A percentile compares a stretch with the other conserved stretches of the same genome.
Conservation (phyloP, 23 tunicate species). For the Trididemnum nubilum region DNA sequence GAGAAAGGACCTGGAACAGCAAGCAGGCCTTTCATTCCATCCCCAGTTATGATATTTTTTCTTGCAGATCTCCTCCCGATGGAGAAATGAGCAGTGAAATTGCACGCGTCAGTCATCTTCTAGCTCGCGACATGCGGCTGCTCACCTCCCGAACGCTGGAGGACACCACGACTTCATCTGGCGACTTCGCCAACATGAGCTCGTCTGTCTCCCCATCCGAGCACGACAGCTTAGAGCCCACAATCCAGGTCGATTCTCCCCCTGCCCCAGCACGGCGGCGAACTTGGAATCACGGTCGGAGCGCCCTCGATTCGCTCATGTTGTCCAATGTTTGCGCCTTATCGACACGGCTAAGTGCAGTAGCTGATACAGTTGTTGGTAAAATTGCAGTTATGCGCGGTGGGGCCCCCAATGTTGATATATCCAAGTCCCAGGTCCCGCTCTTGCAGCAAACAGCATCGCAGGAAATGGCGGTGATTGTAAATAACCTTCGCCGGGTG, state of each 20-base stretch:
- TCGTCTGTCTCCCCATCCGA: conserved; percentile 46
- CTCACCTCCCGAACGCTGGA: conserved; percentile 61
- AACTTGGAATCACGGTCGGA: conserved; percentile 64
- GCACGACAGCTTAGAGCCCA: conserved; percentile 62
- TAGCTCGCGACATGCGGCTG: conserved; percentile 65
- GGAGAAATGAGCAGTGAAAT: conserved; percentile 87
- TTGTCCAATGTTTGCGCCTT: conserved; percentile 86
- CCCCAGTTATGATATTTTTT: too few relatives aligned
- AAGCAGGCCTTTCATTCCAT: too few relatives aligned
- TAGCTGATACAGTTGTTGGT: conserved; percentile 51
- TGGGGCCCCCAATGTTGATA: conserved; percentile 49
- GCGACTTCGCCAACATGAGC: neutral
- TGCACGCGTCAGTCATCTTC: conserved; percentile 70
- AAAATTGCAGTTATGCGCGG: conserved; percentile 64
- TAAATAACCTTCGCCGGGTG: conserved; percentile 79
- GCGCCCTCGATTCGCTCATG: conserved; percentile 73
- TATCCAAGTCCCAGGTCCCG: conserved; percentile 70
- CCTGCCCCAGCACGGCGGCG: conserved; percentile 45
- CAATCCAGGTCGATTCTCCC: conserved; percentile 26
- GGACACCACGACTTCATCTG: conserved; percentile 48
- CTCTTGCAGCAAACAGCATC: conserved; percentile 84
- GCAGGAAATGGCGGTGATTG: conserved; percentile 90
- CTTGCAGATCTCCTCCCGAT: conserved; percentile 80
- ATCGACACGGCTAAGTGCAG: conserved; percentile 53
- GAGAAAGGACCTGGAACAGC: too few relatives aligned